Conservation (phyloP, 2,888 invertebrate species). For the Ophion slaviceki region DNA sequence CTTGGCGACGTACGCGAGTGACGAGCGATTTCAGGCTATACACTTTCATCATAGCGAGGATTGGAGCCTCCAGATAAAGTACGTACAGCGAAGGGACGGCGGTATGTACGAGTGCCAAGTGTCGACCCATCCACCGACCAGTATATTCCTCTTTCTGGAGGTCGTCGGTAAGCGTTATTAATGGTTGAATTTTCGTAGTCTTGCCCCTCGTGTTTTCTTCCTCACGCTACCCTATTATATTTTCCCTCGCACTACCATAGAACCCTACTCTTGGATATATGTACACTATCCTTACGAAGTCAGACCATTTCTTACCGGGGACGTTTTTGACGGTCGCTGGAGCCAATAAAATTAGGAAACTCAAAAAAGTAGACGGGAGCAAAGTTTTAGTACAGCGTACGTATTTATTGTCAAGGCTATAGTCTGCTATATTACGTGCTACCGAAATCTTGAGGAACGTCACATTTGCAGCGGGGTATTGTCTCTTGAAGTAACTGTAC, state of each 20-base stretch:
- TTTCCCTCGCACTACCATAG: constrained; percentile 4
- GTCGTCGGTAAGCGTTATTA: constrained; percentile 91
- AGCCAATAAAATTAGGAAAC: not conserved
- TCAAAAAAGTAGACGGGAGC: not conserved
- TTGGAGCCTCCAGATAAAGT: constrained; percentile 96
- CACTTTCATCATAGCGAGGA: constrained; percentile 96
- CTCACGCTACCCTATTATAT: constrained; percentile 29
- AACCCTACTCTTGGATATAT: constrained; percentile 5
- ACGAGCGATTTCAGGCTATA: constrained; percentile 94
- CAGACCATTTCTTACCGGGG: constrained; percentile 11
- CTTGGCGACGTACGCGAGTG: constrained; percentile 94
- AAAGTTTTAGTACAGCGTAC: not conserved
- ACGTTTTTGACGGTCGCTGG: constrained; percentile 4
- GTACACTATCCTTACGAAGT: constrained; percentile 3
- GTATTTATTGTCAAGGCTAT: not conserved
- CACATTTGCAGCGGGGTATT: not conserved
- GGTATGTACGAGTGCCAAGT: constrained; percentile 96
- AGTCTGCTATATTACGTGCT: not conserved
- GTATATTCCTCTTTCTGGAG: constrained; percentile 93
- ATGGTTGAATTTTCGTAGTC: constrained; percentile 61
- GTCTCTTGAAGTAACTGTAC: not conserved
- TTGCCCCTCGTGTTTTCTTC: constrained; percentile 41
- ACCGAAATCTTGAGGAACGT: not conserved
- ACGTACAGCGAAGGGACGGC: constrained; percentile 93
- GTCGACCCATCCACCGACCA: constrained; percentile 95